Evolutionary conservation across 2,797 vertebrate species (phyloP), one percentile per base, ranked within the genome.

Genomic region (Argya squamiceps): DNA sequence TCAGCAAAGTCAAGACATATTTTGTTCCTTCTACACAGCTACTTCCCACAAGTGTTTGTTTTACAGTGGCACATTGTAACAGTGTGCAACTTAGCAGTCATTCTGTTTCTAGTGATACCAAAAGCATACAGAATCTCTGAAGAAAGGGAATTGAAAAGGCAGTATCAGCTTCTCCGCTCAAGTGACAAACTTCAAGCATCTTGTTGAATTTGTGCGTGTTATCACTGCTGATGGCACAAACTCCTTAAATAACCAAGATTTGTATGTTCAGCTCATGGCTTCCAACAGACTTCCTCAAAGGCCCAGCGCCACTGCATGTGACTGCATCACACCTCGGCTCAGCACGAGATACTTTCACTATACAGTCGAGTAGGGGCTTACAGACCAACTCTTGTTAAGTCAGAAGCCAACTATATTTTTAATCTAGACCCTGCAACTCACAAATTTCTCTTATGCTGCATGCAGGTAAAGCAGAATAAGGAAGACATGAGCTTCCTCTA

Each of bases 261-360:
- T 68, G 5, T 60, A 43, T 6, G 19, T 19, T 37, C 39, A 34
- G 23, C 47, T 88, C 18, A 29, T 8, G 5, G 24, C 20, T 85
- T 85, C 34, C 71, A 81, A 36, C 1, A 2, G 68, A 39, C 30
- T 78, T 78, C 46, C 37, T 60, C 27, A 58, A 68, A 84, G 34
- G 16, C 50, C 11, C 39, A 65, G 2, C 1, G 3, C 15, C 77
- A 60, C 8, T 77, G 26, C 56, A 37, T 0, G 0, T 75, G 52
- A 77, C 32, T 39, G 15, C 6, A 71, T 11, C 2, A 1, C 6
- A 43, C 23, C 46, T 78, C 3, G 2, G 34, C n/a, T 86, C 79
- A 86, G 34, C 11, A 3, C 0, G 1, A 59, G 5, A 43, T 73
- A 76, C 58, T 64, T 64, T 55, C 34, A 46, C 17, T 21, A 13